Conservation (phyloP, 2,113 vertebrate species). For the Seriola quinqueradiata region DNA sequence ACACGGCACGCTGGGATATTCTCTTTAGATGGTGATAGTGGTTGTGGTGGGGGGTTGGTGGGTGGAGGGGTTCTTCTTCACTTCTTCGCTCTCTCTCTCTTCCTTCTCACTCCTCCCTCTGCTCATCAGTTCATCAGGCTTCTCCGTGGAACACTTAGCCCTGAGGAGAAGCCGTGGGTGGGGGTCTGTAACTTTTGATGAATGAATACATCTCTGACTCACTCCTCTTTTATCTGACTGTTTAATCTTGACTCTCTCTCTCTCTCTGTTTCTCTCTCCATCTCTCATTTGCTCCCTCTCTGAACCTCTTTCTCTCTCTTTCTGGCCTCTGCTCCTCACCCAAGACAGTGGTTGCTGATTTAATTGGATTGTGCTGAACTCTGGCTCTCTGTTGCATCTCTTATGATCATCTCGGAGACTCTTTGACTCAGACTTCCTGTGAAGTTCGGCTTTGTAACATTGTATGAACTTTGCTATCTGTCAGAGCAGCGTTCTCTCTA, state of each 20-base stretch:
- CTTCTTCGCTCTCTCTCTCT: slow-evolving; percentile 27
- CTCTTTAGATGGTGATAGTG: slow-evolving; percentile 76
- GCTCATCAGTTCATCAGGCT: slow-evolving; percentile 82
- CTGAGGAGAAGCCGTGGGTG: slow-evolving; percentile 84
- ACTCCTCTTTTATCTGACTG: slow-evolving; percentile 81
- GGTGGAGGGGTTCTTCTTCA: slow-evolving; percentile 61
- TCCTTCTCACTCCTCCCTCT: slow-evolving; percentile 52
- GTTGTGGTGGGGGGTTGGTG: slow-evolving; percentile 51
- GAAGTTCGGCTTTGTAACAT: slow-evolving; percentile 75
- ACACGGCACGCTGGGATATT: slow-evolving; percentile 79
- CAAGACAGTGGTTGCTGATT: slow-evolving; percentile 79
- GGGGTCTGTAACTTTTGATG: slow-evolving; percentile 87
- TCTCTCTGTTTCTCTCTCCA: slow-evolving; percentile 56
- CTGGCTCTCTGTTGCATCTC: slow-evolving; percentile 79
- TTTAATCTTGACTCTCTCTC: slow-evolving; percentile 78
- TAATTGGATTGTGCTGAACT: slow-evolving; percentile 85
- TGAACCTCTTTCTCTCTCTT: slow-evolving; percentile 63
- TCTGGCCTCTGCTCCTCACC: slow-evolving; percentile 79
- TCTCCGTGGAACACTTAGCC: slow-evolving; percentile 82
- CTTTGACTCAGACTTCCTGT: slow-evolving; percentile 78
- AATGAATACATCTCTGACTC: slow-evolving; percentile 85
- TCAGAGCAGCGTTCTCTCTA: slow-evolving; percentile 40
- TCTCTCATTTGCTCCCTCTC: slow-evolving; percentile 63
- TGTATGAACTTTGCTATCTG: slow-evolving; percentile 69
- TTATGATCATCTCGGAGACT: slow-evolving; percentile 79